Evolutionary conservation across 2,113 vertebrate species (phyloP).

Genomic region (Anser cygnoides): DNA sequence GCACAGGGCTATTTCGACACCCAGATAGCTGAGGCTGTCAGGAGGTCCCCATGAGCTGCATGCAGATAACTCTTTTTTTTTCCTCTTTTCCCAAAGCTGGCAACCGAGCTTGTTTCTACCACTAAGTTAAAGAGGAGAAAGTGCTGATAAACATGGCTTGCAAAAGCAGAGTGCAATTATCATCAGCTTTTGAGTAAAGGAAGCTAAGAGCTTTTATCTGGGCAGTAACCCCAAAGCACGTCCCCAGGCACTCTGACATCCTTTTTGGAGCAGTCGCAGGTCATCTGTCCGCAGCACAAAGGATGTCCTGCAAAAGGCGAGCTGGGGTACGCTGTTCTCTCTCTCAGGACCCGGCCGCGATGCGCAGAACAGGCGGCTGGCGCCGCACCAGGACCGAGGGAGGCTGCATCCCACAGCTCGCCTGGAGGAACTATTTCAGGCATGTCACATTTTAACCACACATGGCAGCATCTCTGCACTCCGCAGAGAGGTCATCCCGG

Average conservation of each 20-base stretch:
- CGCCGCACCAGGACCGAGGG: background rate
- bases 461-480: conserved; percentile 7
- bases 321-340: accelerated
- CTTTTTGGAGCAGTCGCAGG: background rate
- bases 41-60: background rate
- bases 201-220: background rate
- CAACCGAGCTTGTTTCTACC: background rate
- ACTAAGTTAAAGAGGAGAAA: background rate
- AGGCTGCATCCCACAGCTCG: background rate
- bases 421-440: conserved; percentile 41
- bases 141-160: background rate
- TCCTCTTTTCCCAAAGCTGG: background rate
- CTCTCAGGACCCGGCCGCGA: background rate
- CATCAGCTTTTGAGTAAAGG: background rate
- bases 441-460: conserved; percentile 46
- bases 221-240: background rate
- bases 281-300: background rate
- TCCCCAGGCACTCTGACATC: accelerated
- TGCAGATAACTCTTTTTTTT: background rate
- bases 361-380: conserved; percentile 8
- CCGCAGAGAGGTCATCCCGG: conserved; percentile 22
- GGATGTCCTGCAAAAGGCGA: background rate
- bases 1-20: background rate
- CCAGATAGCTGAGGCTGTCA: accelerated
- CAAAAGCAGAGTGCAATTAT: background rate